Evolutionary conservation across 2,113 vertebrate genomes (phyloP).

Genomic region (Dipodomys ordii): DNA sequence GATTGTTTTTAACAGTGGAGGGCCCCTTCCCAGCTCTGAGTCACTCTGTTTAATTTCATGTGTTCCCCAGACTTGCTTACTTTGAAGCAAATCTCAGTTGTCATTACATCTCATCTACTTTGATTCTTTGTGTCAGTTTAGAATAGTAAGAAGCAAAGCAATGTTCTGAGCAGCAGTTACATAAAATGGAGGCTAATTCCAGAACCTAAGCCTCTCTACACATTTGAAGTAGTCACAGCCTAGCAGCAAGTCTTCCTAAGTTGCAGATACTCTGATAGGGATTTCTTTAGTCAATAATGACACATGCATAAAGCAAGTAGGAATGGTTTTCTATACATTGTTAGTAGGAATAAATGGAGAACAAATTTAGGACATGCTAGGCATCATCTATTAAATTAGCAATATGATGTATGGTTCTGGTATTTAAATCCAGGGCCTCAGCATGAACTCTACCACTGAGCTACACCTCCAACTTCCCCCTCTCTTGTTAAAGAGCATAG

Average conservation of each 20-base stretch:
- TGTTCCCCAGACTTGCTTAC: neutral
- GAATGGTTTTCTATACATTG: neutral
- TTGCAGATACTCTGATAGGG: neutral
- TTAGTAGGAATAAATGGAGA: neutral
- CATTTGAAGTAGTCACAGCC: neutral
- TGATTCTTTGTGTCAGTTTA: neutral
- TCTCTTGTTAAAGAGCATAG: neutral
- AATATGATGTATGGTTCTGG: neutral
- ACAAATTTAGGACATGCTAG: neutral
- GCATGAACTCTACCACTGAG: neutral
- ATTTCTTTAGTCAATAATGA: neutral
- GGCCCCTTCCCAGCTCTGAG: too few species aligned
- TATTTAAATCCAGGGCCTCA: neutral
- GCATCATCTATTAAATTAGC: neutral
- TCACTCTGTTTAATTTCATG: neutral
- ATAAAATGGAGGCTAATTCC: neutral
- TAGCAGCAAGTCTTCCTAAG: neutral
- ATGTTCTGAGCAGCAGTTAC: neutral
- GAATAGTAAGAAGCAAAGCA: neutral
- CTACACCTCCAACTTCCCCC: neutral
- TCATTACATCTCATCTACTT: slow-evolving; percentile 3
- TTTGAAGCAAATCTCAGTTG: slow-evolving; percentile 15
- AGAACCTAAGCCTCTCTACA: neutral
- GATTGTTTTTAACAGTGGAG: neutral
- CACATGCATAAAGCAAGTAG: neutral